Base-by-base conservation (phyloP, 2,797 vertebrate species). In the Allobates femoralis region DNA sequence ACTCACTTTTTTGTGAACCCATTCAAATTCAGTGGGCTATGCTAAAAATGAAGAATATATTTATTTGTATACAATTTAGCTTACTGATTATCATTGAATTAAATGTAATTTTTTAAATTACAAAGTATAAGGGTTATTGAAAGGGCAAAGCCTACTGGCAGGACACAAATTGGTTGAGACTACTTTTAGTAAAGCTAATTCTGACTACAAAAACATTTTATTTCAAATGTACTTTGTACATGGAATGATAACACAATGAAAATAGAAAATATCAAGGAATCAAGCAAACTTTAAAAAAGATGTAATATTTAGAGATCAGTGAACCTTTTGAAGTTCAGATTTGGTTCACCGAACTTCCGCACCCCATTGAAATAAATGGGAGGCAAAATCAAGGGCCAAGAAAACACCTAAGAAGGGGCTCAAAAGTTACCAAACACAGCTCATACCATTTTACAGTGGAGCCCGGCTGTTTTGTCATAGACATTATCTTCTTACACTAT, bases 1-100 rank as follows among this genome's bases (percentile, higher is more conserved):
- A 85, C 92, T 93, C 89, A 88, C 91, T 92, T 89, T 91, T 89
- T 89, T 88, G 85, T 92, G 90, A 90, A 90, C 90, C 89, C 88
- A 56, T 90, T 91, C 90, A 92, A 91, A 92, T 91, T 91, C 53
- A 85, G 91, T 89, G 91, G 91, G 90, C 86, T 91, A 88, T 64
- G 90, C 32, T 50, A 50, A 77, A 67, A 74, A 74, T n/a, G 37
- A 46, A 74, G 41, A 50, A 41, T 41, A 41, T 41, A 41, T 41
- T 18, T 84, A 88, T 86, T 79, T 83, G 73, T 79, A 86, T 84
- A 64, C 30, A 10, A 91, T 79, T 81, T 87, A 76, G 19, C 58
- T 90, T 71, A 82, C 46, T 77, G 79, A 77, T 78, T 67, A 83
- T 83, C 80, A 87, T 30, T 83, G 73, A 83, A 83, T 79, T 62